Evolutionary conservation across 2,797 vertebrate genomes (phyloP).

Genomic region (Brotula barbata): DNA sequence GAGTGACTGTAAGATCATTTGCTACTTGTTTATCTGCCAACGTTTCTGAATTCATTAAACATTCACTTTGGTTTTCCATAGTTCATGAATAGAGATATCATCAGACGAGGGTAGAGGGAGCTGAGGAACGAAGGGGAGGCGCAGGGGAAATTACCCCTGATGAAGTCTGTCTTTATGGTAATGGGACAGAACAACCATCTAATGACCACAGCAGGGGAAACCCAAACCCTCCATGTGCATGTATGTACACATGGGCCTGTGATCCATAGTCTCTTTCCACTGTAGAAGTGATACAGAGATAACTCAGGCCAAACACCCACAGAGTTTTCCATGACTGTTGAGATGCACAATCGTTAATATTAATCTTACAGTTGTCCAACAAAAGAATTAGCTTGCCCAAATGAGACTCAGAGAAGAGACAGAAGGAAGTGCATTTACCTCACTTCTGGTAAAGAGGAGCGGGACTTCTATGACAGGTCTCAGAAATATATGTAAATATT

Average conservation of each 20-base stretch:
- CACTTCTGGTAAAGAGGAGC: conserved; percentile 88
- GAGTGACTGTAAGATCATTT: neutral
- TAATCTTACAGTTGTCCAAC: neutral
- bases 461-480: conserved; percentile 84
- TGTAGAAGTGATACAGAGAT: no score
- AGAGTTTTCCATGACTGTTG: conserved; percentile 27
- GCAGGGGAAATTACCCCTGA: conserved; percentile 61
- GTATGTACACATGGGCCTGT: neutral
- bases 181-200: conserved; percentile 47
- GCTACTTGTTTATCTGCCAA: neutral
- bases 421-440: conserved; percentile 77
- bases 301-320: no score
- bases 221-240: conserved; percentile 12
- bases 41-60: conserved; percentile 2
- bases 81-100: conserved; percentile 45
- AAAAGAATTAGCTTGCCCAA: neutral
- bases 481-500: conserved; percentile 84
- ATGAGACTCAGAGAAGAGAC: neutral
- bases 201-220: conserved; percentile 46
- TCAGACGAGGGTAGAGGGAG: conserved; percentile 9
- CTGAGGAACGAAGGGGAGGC: no score
- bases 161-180: conserved; percentile 52
- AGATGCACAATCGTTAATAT: neutral
- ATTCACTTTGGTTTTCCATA: conserved; percentile 39
- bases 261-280: no score